Base-by-base conservation (phyloP, 2,888 invertebrate genomes). In the Caenorhabditis sp. region DNA sequence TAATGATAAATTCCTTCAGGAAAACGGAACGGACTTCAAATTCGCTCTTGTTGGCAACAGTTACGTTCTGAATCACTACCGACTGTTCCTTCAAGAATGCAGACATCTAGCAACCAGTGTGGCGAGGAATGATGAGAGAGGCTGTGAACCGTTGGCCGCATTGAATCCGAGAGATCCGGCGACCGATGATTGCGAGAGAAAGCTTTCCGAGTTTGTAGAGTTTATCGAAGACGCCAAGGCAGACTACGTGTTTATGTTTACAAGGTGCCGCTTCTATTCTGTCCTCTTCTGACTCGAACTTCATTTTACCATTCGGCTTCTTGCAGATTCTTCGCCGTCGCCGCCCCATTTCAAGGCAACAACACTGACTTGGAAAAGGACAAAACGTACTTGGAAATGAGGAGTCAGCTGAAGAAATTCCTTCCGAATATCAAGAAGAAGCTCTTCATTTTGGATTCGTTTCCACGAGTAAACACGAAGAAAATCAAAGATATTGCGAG, bases 1-100 rank as follows among this genome's bases (percentile, higher is more conserved):
- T n/a, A n/a, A n/a, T n/a, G n/a, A n/a, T n/a, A n/a, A n/a, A n/a
- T n/a, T n/a, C n/a, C 32, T 44, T 40, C 47, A 72, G 74, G 26
- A 50, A 13, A 74, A 74, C 22, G 74, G 74, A 2, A 58, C 47
- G 18, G 74, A 74, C 13, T 74, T 60, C 51, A 74, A 74, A 26
- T n/a, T 74, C 2, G 74, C 65, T 0, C 55, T 85, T 11, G 60
- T 85, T 6, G 85, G 85, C 13, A 85, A 83, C 53, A 84, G 84
- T 35, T 82, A 74, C 40, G 61, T 71, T 2, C 32, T 64, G n/a
- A 84, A 84, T 37, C 62, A 79, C 51, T 72, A 65, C 15, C 40
- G 64, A 32, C 44, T 84, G 67, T 47, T 82, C 22, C 56, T 81
- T 56, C 76, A 84, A 62, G 72, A 72, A 37, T 80, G 80, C 37